Evolutionary conservation across 2,888 invertebrate genomes (phyloP).

Genomic region (Himalopsyche kuldschensis): DNA sequence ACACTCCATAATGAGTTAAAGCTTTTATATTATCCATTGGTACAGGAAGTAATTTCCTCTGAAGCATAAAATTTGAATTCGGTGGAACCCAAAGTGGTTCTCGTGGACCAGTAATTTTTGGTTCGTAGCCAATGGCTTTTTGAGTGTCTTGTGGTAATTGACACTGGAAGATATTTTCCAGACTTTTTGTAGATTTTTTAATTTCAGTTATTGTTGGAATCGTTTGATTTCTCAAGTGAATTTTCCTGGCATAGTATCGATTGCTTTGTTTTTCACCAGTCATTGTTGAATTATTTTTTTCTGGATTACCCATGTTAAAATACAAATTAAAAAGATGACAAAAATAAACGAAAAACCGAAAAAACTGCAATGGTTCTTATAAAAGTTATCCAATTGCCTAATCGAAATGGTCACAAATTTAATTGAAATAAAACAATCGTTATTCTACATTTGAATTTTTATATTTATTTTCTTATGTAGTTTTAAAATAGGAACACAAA

Average conservation of each 20-base stretch:
- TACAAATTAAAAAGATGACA: too few relatives aligned
- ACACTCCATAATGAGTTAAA: constrained; percentile 20
- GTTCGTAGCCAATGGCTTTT: constrained; percentile 7
- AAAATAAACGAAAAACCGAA: too few relatives aligned
- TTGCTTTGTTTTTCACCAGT: constrained; percentile 41
- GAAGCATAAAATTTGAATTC: constrained; percentile 1
- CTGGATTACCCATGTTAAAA: background rate
- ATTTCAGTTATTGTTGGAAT: constrained; percentile 48
- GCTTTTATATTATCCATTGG: constrained; percentile 17
- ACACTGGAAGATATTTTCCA: background rate
- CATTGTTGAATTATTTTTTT: background rate
- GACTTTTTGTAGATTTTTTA: constrained; percentile 44
- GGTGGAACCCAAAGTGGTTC: constrained; percentile 22
- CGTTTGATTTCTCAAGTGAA: constrained; percentile 40
- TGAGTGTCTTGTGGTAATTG: background rate
- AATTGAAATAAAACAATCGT: too few relatives aligned
- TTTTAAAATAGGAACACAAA: too few relatives aligned
- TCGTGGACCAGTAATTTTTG: constrained; percentile 11
- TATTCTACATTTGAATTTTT: too few relatives aligned
- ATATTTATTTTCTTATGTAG: too few relatives aligned
- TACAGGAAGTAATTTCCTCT: constrained; percentile 12
- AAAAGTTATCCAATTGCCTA: too few relatives aligned
- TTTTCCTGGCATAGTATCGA: constrained; percentile 42
- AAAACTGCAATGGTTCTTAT: too few relatives aligned
- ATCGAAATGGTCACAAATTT: too few relatives aligned